phyloP scores from a whole-genome alignment of 2,797 vertebrate species.

The Pipistrellus kuhlii region DNA sequence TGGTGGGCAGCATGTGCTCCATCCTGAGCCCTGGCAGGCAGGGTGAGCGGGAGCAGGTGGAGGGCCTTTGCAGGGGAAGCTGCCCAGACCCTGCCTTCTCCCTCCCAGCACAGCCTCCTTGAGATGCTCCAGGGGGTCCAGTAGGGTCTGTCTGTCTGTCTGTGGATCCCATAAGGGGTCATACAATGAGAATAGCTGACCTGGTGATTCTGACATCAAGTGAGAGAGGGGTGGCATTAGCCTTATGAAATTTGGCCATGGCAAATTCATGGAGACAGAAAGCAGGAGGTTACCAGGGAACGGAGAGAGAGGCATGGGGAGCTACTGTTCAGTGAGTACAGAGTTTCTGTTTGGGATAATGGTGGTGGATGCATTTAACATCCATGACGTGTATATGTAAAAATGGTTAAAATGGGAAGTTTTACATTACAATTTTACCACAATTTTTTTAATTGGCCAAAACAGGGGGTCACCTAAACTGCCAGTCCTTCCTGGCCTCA shows the following conservation, averaged over 20 bases:
- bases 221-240: background rate
- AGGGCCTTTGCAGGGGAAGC: background rate
- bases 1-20: fast-evolving
- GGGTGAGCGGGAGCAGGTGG: background rate
- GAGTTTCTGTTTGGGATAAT: background rate
- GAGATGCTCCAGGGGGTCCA: no score
- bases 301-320: background rate
- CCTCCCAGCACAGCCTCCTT: background rate
- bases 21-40: background rate
- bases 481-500: background rate
- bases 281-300: background rate
- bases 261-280: background rate
- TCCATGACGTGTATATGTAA: background rate
- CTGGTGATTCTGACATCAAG: background rate
- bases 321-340: background rate
- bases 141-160: background rate
- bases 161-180: background rate
- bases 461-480: background rate
- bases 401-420: background rate
- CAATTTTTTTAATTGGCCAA: background rate
- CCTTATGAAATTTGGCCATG: background rate
- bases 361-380: background rate
- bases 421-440: background rate
- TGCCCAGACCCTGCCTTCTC: background rate
- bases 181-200: background rate